Evolutionary conservation across 2,888 invertebrate genomes (phyloP), one percentile per base, ranked within the genome.

Genomic region (Sarcophaga subvicina): DNA sequence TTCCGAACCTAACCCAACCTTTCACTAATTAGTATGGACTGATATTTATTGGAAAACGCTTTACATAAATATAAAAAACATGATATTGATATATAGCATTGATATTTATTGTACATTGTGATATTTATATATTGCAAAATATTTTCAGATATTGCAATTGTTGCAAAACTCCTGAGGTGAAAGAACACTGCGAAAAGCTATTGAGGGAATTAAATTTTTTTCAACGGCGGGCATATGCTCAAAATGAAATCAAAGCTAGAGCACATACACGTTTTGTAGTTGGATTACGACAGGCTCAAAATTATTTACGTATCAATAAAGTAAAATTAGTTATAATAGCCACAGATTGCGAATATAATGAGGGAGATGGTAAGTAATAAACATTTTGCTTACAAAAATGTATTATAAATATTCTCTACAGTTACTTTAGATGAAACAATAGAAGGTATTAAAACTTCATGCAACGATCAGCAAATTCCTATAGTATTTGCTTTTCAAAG

Each of bases 231-330:
- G 93, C 95, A 54, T 95, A 94, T 90, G 94, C 94, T 81, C 94
- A 94, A 87, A 95, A 96, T 90, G 94, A 95, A 37, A 93, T 94
- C 3, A 96, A 96, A 92, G 95, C 94, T 6, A 91, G 92, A 69
- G 93, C 93, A 11, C 95, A 95, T 90, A 92, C 94, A 73, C 94
- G 96, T 78, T 94, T 95, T 83, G 95, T 96, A 1, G 92, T 95
- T 72, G 96, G 96, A 11, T 94, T 96, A 70, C 94, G 95, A 69
- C 95, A 96, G 91, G 94, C 95, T 0, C 93, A 94, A 69, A 95
- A 95, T 85, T 95, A 94, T 89, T 90, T 96, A n/a, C 93, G 93
- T 69, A 91, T 95, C 45, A 94, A 94, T 81, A 95, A 95, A 91
- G 92, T 96, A 0, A 95, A 95, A 90, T 91, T 95, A 84, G 92